Conservation (phyloP, 2,113 vertebrate species). For the Entomyzon cyanotis region DNA sequence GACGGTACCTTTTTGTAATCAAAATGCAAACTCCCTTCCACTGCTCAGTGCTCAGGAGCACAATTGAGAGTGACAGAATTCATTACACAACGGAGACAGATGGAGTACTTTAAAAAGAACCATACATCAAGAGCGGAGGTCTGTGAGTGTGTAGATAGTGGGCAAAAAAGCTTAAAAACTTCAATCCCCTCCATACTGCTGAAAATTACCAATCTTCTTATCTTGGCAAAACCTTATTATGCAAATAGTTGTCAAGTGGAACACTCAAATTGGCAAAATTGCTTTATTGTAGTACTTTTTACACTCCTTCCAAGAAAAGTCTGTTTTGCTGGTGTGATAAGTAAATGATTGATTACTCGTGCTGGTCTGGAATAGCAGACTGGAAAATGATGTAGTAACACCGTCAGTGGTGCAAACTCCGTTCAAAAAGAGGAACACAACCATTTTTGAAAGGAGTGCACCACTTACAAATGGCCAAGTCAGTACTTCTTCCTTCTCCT, state of each 20-base stretch:
- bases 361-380: slow-evolving; percentile 1
- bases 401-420: not conserved
- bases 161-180: slow-evolving; percentile 52
- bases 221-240: slow-evolving; percentile 68
- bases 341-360: slow-evolving; percentile 52
- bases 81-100: slow-evolving; percentile 64
- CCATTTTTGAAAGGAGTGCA: not conserved
- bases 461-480: not conserved
- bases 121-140: slow-evolving; percentile 50
- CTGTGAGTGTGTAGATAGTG: slow-evolving; percentile 60
- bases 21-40: slow-evolving; percentile 63
- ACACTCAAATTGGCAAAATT: slow-evolving; percentile 67
- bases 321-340: slow-evolving; percentile 52
- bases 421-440: not conserved
- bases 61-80: slow-evolving; percentile 76
- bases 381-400: slow-evolving; percentile 25
- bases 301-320: slow-evolving; percentile 33
- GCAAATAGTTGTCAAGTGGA: slow-evolving; percentile 66
- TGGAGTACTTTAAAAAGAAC: slow-evolving; percentile 61
- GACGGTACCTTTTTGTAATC: slow-evolving; percentile 68
- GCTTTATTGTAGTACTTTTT: slow-evolving; percentile 46
- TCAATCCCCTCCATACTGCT: slow-evolving; percentile 45
- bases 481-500: not conserved
- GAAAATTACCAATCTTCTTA: slow-evolving; percentile 73
- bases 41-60: slow-evolving; percentile 34